Conservation (phyloP, 2,888 invertebrate genomes). For the Hypomecis atomaria region DNA sequence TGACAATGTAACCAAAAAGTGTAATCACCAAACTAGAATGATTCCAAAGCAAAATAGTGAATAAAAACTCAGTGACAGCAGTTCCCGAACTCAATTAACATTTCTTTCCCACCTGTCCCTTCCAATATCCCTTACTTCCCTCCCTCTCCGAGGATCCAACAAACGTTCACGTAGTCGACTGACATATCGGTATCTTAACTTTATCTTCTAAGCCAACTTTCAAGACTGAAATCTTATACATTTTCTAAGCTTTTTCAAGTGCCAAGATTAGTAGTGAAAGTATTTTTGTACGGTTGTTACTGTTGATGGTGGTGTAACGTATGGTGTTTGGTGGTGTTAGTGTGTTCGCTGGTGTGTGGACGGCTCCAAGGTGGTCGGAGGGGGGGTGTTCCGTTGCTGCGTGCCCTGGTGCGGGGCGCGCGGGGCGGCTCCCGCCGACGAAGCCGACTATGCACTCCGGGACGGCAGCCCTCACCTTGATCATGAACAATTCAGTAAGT, state of each 20-base stretch:
- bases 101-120: slow-evolving; percentile 45
- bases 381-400: slow-evolving; percentile 92
- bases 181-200: slow-evolving; percentile 71
- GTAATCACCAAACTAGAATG: slow-evolving; percentile 40
- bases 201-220: slow-evolving; percentile 64
- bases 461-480: slow-evolving; percentile 75
- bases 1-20: slow-evolving; percentile 26
- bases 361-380: slow-evolving; percentile 88
- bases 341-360: slow-evolving; percentile 72
- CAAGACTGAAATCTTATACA: slow-evolving; percentile 67
- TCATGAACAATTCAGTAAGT: slow-evolving; percentile 73
- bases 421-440: slow-evolving; percentile 88
- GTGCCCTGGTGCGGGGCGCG: slow-evolving; percentile 91
- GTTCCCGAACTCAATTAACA: slow-evolving; percentile 44
- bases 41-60: slow-evolving; percentile 42
- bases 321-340: slow-evolving; percentile 61
- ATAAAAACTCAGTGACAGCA: slow-evolving; percentile 44
- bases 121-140: slow-evolving; percentile 41
- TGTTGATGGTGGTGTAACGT: slow-evolving; percentile 45
- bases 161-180: slow-evolving; percentile 56
- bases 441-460: slow-evolving; percentile 80
- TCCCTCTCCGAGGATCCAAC: slow-evolving; percentile 35
- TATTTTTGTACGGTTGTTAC: slow-evolving; percentile 40
- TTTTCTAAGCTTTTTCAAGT: slow-evolving; percentile 38
- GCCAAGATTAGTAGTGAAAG: slow-evolving; percentile 34